phyloP scores from a whole-genome alignment of 2,797 vertebrate species.

The Artibeus lituratus region DNA sequence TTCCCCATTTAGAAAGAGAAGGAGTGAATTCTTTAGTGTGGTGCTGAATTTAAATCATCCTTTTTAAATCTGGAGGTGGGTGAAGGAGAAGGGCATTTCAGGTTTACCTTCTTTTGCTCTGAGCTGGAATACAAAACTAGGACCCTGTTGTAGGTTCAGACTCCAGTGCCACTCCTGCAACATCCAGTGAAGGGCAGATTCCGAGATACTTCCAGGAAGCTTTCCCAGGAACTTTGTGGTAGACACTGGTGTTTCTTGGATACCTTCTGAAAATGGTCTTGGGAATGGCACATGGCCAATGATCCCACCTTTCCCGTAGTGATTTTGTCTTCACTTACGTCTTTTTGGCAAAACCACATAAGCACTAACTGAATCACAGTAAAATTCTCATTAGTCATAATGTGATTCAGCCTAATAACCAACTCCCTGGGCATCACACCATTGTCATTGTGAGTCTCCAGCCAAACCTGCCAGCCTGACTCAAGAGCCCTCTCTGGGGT shows the following conservation, averaged over 20 bases:
- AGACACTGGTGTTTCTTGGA: neutral
- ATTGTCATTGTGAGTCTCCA: neutral
- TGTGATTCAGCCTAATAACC: neutral
- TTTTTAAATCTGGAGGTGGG: neutral
- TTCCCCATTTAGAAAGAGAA: neutral
- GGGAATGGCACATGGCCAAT: fast-evolving
- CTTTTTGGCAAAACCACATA: neutral
- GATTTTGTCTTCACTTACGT: neutral
- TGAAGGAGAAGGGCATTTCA: neutral
- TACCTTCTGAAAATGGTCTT: neutral
- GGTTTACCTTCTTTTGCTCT: neutral
- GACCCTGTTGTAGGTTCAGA: neutral
- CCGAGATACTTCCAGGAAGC: neutral
- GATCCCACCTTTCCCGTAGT: neutral
- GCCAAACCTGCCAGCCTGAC: neutral
- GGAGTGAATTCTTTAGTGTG: neutral
- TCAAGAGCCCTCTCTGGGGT: neutral
- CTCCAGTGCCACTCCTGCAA: no score
- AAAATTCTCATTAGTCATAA: neutral
- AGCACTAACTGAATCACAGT: neutral
- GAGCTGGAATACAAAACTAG: neutral
- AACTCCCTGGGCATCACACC: neutral
- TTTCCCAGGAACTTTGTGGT: neutral
- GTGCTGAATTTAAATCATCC: neutral
- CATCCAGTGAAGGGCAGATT: neutral